Evolutionary conservation across 2,797 vertebrate species (phyloP), one percentile per base, ranked within the genome.

Genomic region (Silurus lanzhouensis): DNA sequence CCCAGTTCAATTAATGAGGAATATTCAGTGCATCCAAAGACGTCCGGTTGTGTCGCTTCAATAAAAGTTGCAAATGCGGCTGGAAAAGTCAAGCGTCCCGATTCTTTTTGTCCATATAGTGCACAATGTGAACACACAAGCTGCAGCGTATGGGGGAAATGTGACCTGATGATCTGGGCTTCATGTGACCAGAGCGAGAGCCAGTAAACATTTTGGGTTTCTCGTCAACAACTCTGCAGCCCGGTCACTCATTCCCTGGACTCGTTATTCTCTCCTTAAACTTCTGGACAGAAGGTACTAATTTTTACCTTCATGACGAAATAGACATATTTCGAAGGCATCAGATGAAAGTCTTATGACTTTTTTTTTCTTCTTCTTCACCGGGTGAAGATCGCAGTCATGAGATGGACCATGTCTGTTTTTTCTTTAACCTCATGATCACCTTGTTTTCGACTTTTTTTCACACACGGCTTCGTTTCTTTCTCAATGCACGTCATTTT

Each of bases 261-360:
- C 2, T 31, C 3, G 31, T 78, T 78, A 81, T 67, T 5, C 25
- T 81, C 83, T 78, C 76, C 85, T 82, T 67, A 79, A 88, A 87
- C 84, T 83, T 61, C 55, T 15, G 25, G 38, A 81, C 58, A 14
- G 17, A 19, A 71, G 13, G 27, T 67, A 38, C 19, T 64, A 38
- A 4, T 1, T 58, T 31, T 44, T 17, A 7, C 60, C 81, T 75
- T 78, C 70, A 64, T 80, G 83, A 82, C 46, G 68, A 44, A 64
- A 80, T 9, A 38, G 57, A 60, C 0, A 80, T 72, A 57, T 85
- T 88, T 76, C 64, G 3, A 72, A 81, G 80, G 70, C 76, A 64
- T 84, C 87, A 80, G 80, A 88, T 87, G 63, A 55, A 75, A 81
- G 87, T 89, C 89, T 89, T 88, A 83, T 90, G 88, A 89, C 90